Evolutionary conservation across 2,113 vertebrate genomes (phyloP), one percentile per base, ranked within the genome.

Genomic region (Pungitius pungitius): DNA sequence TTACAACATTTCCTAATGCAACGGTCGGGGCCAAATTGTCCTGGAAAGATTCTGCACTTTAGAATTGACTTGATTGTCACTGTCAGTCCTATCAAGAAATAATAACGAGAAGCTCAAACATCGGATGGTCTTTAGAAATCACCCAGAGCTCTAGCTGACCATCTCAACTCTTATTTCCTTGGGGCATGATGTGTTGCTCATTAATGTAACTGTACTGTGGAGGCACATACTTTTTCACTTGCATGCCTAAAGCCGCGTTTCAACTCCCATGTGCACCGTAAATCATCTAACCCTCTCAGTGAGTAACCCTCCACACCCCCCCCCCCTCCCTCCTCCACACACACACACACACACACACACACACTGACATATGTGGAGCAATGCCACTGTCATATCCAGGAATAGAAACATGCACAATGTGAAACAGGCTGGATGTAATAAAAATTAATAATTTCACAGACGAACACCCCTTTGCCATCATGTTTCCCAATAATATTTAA

Each of bases 321-420:
- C 9, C 20, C 17, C 0, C 17, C 42, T 15, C 15, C 13, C 33
- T 35, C 33, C 33, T 35, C 14, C 42, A 3, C 14, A 35, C 33
- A 30, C 14, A 39, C 4, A 57, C 55, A 10, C 17, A 56, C 22
- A 40, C 20, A 24, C n/a, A 11, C 55, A 64, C 75, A 71, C 33
- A 83, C 84, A 88, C 78, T 85, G 82, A 80, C 30, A 68, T 77
- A 83, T 78, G 76, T 78, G 80, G 73, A 85, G 77, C 75, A 69
- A 69, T 62, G 80, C 71, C 83, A 86, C 70, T 69, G 83, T 86
- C 82, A 84, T 64, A 86, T 84, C 87, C 88, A 89, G 72, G 85
- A 93, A 93, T 91, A 92, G 92, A 82, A 88, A 69, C 84, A 42
- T 81, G 66, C 82, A 84, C 58, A 54, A 56, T 58, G 69, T 69